Base-by-base conservation (phyloP, 2,113 vertebrate species). In the Corythornis madagascariensis region DNA sequence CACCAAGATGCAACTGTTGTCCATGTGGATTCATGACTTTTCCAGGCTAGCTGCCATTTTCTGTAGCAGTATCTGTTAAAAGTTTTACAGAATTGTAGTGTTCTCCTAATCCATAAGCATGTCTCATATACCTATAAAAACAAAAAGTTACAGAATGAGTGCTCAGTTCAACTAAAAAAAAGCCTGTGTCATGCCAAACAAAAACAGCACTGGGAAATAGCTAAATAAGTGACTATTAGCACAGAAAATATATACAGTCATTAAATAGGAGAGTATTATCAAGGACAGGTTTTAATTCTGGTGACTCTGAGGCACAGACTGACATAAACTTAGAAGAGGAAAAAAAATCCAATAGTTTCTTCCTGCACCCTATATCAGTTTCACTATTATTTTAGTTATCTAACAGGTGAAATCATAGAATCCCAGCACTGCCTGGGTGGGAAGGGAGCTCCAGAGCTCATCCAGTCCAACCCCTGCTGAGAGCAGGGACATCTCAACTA, bases 11-110 rank as follows among this genome's bases (percentile, higher is more conserved):
- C 56, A 90, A 77, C 82, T 65, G 60, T 60, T 92, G 86, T 59
- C 85, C 83, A 72, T 3, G 28, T 60, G 78, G 87, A 67, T 35
- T 45, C 76, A 21, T 31, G 76, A 81, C 42, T 75, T 85, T 8
- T 45, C 18, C 74, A 77, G 72, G 95, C 98, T 98, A 99, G 97
- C 97, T 97, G 87, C 98, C 97, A 16, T 98, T 98, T 83, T 97
- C 97, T 78, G 91, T 94, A 93, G 92, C 79, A 43, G 91, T 72
- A 10, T 98, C 98, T 95, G 97, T 98, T 70, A 99, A 97, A 90
- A 70, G 94, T 95, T 99, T 98, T 95, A 99, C 99, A 72, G 99
- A 99, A 94, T 99, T 99, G 94, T 99, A 99, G 97, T 99, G 99
- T 94, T 99, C 99, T 95, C 99, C 99, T 87, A 99, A 98, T 95